Base-by-base conservation (phyloP, 2,113 vertebrate species). In the Leptosomus discolor region DNA sequence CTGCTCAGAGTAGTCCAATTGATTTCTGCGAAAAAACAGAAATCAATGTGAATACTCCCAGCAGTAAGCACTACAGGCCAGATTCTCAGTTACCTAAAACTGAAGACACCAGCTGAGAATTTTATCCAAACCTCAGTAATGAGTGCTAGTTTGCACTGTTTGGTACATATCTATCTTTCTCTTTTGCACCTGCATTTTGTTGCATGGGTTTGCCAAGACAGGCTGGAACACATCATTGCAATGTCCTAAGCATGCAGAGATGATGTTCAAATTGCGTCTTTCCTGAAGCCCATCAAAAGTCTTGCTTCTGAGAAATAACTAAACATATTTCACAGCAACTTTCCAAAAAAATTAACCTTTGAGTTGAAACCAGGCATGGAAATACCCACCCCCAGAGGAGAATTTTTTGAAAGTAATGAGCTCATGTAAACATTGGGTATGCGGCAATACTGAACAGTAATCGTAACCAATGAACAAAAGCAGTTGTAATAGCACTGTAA, bases 341-440 rank as follows among this genome's bases (percentile, higher is more conserved):
- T 92, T 96, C 64, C 61, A 92, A 89, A 89, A 53, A 94, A 94
- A 85, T 95, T 94, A 95, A 96, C 82, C 87, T 95, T 93, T 95
- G 78, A 60, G 53, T 39, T 93, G 81, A 87, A 68, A 92, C 26
- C 63, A 73, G 43, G 26, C n/a, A 58, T 69, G 34, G 87, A 95
- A 92, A 90, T 43, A 30, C 6, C 17, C 18, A 46, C 16, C 13
- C 63, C 16, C 2, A 1, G n/a, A 88, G n/a, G 60, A 92, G 68
- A 63, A 23, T 26, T 70, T 85, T 93, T 50, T 90, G 36, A 29
- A 70, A 80, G 53, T 67, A 92, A 83, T 89, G 69, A 91, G 23
- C 36, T 60, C 63, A 26, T 71, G 70, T 57, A 92, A 83, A 80
- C 30, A 21, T 15, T 54, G 67, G 9, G 4, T 46, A 16, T 58